phyloP scores from a whole-genome alignment of 2,797 vertebrate species.

The Lepilemur ruficaudatus region DNA sequence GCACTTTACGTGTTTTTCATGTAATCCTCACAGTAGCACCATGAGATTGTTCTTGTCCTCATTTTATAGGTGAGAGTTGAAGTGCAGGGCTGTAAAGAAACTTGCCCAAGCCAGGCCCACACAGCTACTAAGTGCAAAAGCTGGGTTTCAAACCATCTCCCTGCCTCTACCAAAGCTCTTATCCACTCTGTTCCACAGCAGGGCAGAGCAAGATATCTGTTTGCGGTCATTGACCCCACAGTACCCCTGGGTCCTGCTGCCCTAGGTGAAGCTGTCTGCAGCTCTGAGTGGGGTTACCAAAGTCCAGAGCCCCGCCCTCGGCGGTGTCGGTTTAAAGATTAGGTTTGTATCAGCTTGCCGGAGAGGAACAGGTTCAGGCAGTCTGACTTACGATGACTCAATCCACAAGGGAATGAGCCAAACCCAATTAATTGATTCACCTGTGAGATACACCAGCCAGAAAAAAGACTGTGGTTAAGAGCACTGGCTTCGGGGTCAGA shows the following conservation, averaged over 20 bases:
- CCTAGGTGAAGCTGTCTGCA: not conserved
- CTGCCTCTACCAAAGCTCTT: not conserved
- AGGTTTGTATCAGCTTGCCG: conserved; percentile 23
- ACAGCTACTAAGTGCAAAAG: not conserved
- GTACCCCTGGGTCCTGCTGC: not conserved
- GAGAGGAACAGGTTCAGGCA: conserved; percentile 57
- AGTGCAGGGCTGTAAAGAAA: not conserved
- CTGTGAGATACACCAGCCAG: not conserved
- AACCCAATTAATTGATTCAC: conserved; percentile 43
- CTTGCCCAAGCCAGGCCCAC: not conserved
- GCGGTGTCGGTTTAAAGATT: not conserved
- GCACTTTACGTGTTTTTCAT: not conserved
- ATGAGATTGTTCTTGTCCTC: not conserved
- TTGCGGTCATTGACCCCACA: not conserved
- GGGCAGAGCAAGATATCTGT: not conserved
- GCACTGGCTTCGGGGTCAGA: not conserved
- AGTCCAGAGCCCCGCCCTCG: not conserved
- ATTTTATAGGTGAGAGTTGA: not conserved
- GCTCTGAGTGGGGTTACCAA: not conserved
- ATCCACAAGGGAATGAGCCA: not conserved
- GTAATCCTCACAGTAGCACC: not conserved
- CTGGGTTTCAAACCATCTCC: not conserved
- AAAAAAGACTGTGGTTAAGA: not conserved
- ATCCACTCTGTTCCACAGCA: not conserved
- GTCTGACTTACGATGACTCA: conserved; percentile 53